Percentiles rank a stretch among this genome's conserved stretches.
phyloP scores from a whole-genome alignment of 2,888 invertebrate genomes.

The Priocnemis perturbator region DNA sequence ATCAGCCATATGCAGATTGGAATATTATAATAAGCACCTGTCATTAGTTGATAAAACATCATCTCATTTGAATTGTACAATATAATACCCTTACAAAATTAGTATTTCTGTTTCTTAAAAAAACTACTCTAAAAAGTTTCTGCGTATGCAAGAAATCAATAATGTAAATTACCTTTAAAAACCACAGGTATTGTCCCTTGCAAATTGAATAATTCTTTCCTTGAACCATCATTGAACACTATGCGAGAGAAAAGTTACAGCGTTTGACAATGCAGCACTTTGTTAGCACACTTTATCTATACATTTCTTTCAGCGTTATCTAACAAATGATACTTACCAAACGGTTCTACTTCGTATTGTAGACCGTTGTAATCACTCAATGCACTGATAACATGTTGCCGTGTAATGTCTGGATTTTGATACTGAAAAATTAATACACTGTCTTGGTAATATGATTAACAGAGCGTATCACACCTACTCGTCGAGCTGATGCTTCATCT shows the following conservation, averaged over 20 bases:
- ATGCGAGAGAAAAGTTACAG: slow-evolving; percentile 35
- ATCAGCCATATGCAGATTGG: slow-evolving; percentile 97
- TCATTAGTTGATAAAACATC: slow-evolving; percentile 17
- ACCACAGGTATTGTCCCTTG: slow-evolving; percentile 95
- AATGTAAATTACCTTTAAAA: slow-evolving; percentile 84
- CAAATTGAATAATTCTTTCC: slow-evolving; percentile 88
- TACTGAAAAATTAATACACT: slow-evolving; percentile 77
- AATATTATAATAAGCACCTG: slow-evolving; percentile 92
- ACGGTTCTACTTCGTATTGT: slow-evolving; percentile 80
- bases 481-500: too few relatives aligned
- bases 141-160: not conserved
- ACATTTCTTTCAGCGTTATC: not conserved
- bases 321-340: slow-evolving; percentile 78
- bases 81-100: too few relatives aligned
- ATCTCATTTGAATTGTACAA: not conserved
- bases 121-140: too few relatives aligned
- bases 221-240: slow-evolving; percentile 93
- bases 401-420: slow-evolving; percentile 81
- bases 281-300: too few relatives aligned
- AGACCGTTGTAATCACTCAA: slow-evolving; percentile 82
- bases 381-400: slow-evolving; percentile 82
- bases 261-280: not conserved
- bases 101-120: too few relatives aligned
- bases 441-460: not conserved
- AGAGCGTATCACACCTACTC: too few relatives aligned